phyloP scores from a whole-genome alignment of 2,888 invertebrate genomes.

The Microctonus aethiopoides region DNA sequence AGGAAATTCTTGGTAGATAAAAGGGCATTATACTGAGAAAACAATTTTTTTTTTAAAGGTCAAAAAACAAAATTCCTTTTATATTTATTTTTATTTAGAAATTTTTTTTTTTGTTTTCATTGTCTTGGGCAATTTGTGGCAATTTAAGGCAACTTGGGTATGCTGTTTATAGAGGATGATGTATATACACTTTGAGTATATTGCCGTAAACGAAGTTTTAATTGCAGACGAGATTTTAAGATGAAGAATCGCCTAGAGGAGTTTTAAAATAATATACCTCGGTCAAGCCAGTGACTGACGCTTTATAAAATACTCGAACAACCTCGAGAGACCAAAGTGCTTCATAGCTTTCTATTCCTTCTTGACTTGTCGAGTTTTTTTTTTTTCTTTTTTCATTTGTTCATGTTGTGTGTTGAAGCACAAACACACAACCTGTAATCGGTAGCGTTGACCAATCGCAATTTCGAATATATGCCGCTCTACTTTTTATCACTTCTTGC shows the following conservation, averaged over 20 bases:
- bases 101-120: background rate
- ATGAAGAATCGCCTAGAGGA: background rate
- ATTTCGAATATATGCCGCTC: constrained; percentile 9
- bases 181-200: background rate
- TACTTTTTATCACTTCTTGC: constrained; percentile 21
- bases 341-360: background rate
- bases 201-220: constrained; percentile 29
- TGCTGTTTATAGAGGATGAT: background rate
- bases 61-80: background rate
- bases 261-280: background rate
- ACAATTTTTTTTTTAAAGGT: background rate
- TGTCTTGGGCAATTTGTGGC: background rate
- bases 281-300: background rate
- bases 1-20: background rate
- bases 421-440: background rate
- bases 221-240: constrained; percentile 23
- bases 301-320: background rate
- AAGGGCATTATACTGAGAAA: background rate
- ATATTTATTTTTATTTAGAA: background rate
- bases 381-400: background rate
- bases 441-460: background rate
- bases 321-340: constrained; percentile 19
- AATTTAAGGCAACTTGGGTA: background rate
- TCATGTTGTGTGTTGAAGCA: background rate
- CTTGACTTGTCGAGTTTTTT: background rate